These are phyloP conservation scores for Thymelicus sylvestris DNA, from an alignment of 2,888 invertebrate species.

Conservation along the genomic window DNA sequence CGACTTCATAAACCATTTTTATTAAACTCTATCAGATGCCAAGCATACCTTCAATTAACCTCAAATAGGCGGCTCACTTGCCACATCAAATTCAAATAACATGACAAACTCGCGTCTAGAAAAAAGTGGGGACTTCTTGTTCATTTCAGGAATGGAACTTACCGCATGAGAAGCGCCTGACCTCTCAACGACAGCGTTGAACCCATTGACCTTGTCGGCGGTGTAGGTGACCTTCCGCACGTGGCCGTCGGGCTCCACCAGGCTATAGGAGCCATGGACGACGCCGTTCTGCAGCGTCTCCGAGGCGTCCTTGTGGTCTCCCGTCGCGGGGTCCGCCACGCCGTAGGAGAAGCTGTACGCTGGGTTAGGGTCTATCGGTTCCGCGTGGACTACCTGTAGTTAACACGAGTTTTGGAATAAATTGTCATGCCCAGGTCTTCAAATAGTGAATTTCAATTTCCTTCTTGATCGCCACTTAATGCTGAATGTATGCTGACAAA, in stretches of 20 bases:
- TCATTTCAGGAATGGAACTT: conserved; percentile 42
- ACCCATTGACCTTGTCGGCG: conserved; percentile 81
- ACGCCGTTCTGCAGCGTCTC: conserved; percentile 82
- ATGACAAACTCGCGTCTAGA: too few species aligned
- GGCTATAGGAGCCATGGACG: conserved; percentile 81
- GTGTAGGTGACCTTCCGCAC: conserved; percentile 80
- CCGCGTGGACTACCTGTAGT: conserved; percentile 68
- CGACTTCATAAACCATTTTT: too few species aligned
- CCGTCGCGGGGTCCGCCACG: conserved; percentile 78
- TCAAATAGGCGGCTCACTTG: too few species aligned
- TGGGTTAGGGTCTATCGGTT: conserved; percentile 81
- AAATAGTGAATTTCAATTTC: too few species aligned
- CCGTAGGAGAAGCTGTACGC: conserved; percentile 82
- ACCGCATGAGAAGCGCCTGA: conserved; percentile 75
- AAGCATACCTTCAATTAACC: too few species aligned
- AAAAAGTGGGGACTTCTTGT: too few species aligned
- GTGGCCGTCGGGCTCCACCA: conserved; percentile 82
- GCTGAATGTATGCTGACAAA: too few species aligned
- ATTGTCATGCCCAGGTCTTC: too few species aligned
- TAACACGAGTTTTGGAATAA: not conserved
- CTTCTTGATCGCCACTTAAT: too few species aligned
- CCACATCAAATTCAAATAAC: too few species aligned
- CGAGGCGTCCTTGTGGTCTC: conserved; percentile 80
- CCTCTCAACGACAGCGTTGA: conserved; percentile 82
- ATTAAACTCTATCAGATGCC: too few species aligned